phyloP scores from a whole-genome alignment of 2,888 invertebrate species.

The Spicauda simplicius region DNA sequence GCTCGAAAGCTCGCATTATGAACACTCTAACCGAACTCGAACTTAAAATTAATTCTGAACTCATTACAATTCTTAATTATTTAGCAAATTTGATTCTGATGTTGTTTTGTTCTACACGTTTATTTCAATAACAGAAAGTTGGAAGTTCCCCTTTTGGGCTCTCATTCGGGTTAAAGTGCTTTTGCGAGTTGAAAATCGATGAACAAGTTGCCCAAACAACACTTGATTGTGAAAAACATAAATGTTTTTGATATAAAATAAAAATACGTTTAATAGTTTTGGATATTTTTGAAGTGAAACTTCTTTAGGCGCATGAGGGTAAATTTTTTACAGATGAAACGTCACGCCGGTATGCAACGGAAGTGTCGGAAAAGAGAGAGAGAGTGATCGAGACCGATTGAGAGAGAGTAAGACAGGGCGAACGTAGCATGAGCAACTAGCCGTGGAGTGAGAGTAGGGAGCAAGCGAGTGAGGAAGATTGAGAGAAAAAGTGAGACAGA shows the following conservation, averaged over 20 bases:
- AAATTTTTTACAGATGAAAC: too few species aligned
- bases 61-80: conserved; percentile 50
- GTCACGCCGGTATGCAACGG: too few species aligned
- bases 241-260: too few species aligned
- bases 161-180: conserved; percentile 3
- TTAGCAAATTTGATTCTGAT: conserved; percentile 43
- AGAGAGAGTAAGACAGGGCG: too few species aligned
- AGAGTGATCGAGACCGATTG: too few species aligned
- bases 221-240: background rate
- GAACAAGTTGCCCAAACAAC: background rate
- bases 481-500: too few species aligned
- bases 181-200: background rate
- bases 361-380: too few species aligned
- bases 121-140: conserved; percentile 29
- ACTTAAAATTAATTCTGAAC: conserved; percentile 49
- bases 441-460: too few species aligned
- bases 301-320: too few species aligned
- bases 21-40: conserved; percentile 44
- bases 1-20: conserved; percentile 42
- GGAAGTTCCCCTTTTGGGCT: conserved; percentile 11
- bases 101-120: conserved; percentile 37
- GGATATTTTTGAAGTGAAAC: too few species aligned
- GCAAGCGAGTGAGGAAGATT: too few species aligned
- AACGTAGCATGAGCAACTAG: too few species aligned
- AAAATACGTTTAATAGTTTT: background rate